A percentile compares a stretch with the other conserved stretches of the same genome.
Conservation (phyloP, 2,797 vertebrate species). For the Urocyon cinereoargenteus region DNA sequence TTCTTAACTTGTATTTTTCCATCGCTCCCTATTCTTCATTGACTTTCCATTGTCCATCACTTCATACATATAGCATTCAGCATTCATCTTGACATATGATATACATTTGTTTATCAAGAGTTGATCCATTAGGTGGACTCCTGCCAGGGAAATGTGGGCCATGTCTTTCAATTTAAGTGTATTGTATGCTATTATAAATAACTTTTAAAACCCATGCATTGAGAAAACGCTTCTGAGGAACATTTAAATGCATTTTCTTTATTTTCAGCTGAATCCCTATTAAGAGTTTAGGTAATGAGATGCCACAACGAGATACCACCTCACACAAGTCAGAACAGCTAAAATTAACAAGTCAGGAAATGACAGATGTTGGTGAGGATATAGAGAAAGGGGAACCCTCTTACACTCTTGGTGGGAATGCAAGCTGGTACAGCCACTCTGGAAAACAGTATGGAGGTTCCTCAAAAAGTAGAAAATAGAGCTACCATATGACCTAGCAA, state of each 20-base stretch:
- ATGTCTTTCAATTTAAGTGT: neutral
- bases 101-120: neutral
- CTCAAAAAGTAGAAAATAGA: too few relatives aligned
- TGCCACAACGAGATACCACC: too few relatives aligned
- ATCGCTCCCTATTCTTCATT: neutral
- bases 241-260: neutral
- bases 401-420: too few relatives aligned
- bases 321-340: too few relatives aligned
- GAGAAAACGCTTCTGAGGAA: neutral
- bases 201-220: neutral
- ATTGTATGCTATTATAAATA: neutral
- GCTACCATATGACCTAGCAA: too few relatives aligned
- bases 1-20: slow-evolving; percentile 69
- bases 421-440: too few relatives aligned
- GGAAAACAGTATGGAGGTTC: too few relatives aligned
- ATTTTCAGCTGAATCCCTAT: neutral
- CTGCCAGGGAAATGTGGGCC: neutral
- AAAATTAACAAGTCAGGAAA: too few relatives aligned
- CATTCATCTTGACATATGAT: neutral
- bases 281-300: neutral
- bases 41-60: neutral
- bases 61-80: neutral
- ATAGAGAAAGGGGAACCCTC: too few relatives aligned
- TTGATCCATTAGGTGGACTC: neutral
- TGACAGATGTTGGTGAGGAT: too few relatives aligned